Conservation (phyloP, 2,797 vertebrate genomes). For the Huso huso region DNA sequence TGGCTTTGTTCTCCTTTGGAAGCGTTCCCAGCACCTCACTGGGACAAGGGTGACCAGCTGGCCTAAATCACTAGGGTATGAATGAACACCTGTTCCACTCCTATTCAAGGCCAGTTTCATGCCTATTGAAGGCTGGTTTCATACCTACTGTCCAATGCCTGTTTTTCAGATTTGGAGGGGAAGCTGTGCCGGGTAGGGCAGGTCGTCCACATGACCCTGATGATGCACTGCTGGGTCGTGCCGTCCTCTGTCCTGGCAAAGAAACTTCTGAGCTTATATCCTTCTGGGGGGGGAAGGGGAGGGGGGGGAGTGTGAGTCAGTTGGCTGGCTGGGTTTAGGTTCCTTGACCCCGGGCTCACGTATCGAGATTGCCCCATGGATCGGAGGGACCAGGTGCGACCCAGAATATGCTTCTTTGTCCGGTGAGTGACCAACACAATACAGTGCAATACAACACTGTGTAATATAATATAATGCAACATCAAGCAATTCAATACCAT, state of each 20-base stretch:
- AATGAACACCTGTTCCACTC: too few relatives aligned
- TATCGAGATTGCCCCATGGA: conserved; percentile 67
- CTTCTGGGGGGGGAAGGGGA: conserved; percentile 28
- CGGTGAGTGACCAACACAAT: conserved; percentile 56
- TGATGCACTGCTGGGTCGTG: conserved; percentile 86
- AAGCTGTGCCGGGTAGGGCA: conserved; percentile 60
- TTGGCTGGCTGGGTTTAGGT: neutral
- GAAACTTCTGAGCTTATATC: conserved; percentile 80
- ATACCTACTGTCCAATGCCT: neutral
- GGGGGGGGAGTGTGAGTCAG: neutral
- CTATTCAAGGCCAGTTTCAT: too few relatives aligned
- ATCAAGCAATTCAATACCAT: too few relatives aligned
- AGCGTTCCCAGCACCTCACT: too few relatives aligned
- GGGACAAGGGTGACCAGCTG: too few relatives aligned
- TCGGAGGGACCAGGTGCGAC: conserved; percentile 47
- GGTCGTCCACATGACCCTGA: conserved; percentile 76
- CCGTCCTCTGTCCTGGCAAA: conserved; percentile 70
- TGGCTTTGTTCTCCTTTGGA: too few relatives aligned
- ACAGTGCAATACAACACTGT: neutral
- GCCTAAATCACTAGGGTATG: too few relatives aligned
- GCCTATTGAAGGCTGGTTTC: too few relatives aligned
- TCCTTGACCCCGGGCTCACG: conserved; percentile 54
- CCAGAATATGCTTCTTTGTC: conserved; percentile 75
- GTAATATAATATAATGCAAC: too few relatives aligned
- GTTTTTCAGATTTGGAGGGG: conserved; percentile 64